A percentile compares a stretch with the other conserved stretches of the same genome.
Conservation (phyloP, 2,888 invertebrate genomes). For the Spilarctia lutea region DNA sequence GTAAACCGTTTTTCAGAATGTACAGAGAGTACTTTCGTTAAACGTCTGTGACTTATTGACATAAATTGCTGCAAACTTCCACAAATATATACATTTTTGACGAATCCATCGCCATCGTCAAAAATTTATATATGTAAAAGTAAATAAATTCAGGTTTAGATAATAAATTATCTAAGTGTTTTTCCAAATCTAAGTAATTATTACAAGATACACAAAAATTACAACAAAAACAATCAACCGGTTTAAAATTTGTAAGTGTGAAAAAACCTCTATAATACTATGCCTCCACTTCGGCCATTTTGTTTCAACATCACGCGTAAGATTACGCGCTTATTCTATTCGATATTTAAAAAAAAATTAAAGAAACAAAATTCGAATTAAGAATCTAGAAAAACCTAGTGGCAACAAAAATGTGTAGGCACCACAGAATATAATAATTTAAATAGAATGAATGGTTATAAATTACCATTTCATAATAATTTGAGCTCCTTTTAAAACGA, state of each 20-base stretch:
- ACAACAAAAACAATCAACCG: conserved; percentile 27
- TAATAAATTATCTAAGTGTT: background rate
- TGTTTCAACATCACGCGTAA: conserved; percentile 41
- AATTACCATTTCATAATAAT: conserved; percentile 22
- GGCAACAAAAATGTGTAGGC: background rate
- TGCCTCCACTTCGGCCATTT: conserved; percentile 35
- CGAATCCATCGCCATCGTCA: background rate
- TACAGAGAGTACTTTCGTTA: too few species aligned
- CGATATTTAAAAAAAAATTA: conserved; percentile 16
- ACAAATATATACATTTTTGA: too few species aligned
- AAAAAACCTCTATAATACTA: conserved; percentile 10
- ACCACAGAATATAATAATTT: background rate
- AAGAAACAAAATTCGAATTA: background rate
- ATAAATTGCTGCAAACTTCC: background rate
- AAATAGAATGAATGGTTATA: background rate
- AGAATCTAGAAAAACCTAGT: background rate
- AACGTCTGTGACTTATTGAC: background rate
- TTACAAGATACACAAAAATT: conserved; percentile 5
- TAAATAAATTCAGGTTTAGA: background rate
- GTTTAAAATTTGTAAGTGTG: conserved; percentile 21
- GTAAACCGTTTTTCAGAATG: too few species aligned
- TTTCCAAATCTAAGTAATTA: background rate
- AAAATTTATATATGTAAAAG: background rate
- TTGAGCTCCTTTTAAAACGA: conserved; percentile 34
- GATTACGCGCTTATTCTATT: conserved; percentile 20